phyloP scores from a whole-genome alignment of 37 sponge, comb jelly and placozoan species.

The Aplysina aerophoba region DNA sequence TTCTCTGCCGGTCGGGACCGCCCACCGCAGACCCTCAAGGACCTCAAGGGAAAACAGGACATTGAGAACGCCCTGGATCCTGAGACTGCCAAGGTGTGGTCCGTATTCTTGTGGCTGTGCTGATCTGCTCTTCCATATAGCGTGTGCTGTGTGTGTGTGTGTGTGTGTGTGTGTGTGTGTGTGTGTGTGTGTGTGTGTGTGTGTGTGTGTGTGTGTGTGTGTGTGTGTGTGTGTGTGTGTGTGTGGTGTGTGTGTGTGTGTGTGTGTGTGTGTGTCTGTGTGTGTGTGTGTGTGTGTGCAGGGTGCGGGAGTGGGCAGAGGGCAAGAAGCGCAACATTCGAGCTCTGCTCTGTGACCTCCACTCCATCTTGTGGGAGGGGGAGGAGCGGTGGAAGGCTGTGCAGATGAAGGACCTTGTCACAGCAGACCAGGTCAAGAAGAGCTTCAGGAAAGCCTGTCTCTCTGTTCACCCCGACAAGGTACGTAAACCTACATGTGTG shows the following conservation, averaged over 20 bases:
- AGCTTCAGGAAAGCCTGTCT: constrained; percentile 90
- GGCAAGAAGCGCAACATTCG: constrained; percentile 92
- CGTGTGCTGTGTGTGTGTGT: background rate
- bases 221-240: no score
- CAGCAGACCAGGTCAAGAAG: constrained; percentile 87
- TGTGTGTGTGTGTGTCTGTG: background rate
- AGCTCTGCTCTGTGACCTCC: constrained; percentile 86
- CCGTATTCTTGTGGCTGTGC: background rate
- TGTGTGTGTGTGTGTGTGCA: constrained; percentile 11
- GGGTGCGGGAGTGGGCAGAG: constrained; percentile 88
- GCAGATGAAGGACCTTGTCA: constrained; percentile 90
- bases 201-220: constrained; percentile 1
- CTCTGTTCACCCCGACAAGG: constrained; percentile 97
- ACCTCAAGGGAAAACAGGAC: constrained; percentile 58
- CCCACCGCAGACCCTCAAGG: constrained; percentile 66
- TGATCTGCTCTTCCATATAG: background rate
- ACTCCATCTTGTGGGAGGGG: constrained; percentile 94
- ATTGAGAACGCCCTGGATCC: constrained; percentile 71
- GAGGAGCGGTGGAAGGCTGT: constrained; percentile 80
- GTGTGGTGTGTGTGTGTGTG: background rate
- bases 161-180: constrained; percentile 8
- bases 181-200: constrained; percentile 34
- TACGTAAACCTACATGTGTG: constrained; percentile 42
- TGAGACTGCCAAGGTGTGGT: constrained; percentile 68
- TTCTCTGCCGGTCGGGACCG: constrained; percentile 38